A percentile compares a stretch with the other conserved stretches of the same genome.
Conservation (phyloP, 2,888 invertebrate genomes). For the Mesoligia furuncula region DNA sequence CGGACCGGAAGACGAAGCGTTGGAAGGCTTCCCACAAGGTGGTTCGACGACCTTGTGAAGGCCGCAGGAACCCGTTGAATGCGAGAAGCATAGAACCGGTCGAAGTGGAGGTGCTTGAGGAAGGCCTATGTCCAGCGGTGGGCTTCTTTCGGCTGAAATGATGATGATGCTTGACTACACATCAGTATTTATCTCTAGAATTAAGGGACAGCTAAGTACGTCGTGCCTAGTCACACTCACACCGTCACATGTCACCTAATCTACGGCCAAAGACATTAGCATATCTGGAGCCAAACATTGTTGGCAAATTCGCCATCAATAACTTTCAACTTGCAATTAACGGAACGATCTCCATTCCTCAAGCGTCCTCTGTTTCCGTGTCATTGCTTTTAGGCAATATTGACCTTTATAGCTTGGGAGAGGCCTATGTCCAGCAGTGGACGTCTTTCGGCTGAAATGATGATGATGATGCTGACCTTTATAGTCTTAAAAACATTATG, state of each 20-base stretch:
- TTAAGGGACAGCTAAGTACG: not conserved
- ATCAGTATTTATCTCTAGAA: not conserved
- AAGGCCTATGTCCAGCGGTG: too few relatives aligned
- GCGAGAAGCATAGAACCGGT: too few relatives aligned
- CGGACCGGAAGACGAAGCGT: too few relatives aligned
- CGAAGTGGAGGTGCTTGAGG: too few relatives aligned
- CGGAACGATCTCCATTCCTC: not conserved
- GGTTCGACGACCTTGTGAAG: too few relatives aligned
- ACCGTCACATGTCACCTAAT: not conserved
- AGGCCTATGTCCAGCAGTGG: too few relatives aligned
- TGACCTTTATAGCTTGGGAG: not conserved
- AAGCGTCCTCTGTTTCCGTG: not conserved
- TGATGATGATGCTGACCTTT: not conserved
- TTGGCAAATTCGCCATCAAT: slow-evolving; percentile 19
- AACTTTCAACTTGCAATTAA: slow-evolving; percentile 32
- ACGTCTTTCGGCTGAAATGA: too few relatives aligned
- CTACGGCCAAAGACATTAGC: slow-evolving; percentile 10
- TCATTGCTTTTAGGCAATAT: slow-evolving; percentile 2
- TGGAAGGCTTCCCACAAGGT: too few relatives aligned
- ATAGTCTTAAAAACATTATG: not conserved
- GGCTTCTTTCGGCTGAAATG: too few relatives aligned
- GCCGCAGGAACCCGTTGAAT: too few relatives aligned
- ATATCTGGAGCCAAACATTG: slow-evolving; percentile 8
- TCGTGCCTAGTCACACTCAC: not conserved
- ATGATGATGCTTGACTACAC: not conserved